Evolutionary conservation across 2,113 vertebrate species (phyloP).

Genomic region (Lycaon pictus): DNA sequence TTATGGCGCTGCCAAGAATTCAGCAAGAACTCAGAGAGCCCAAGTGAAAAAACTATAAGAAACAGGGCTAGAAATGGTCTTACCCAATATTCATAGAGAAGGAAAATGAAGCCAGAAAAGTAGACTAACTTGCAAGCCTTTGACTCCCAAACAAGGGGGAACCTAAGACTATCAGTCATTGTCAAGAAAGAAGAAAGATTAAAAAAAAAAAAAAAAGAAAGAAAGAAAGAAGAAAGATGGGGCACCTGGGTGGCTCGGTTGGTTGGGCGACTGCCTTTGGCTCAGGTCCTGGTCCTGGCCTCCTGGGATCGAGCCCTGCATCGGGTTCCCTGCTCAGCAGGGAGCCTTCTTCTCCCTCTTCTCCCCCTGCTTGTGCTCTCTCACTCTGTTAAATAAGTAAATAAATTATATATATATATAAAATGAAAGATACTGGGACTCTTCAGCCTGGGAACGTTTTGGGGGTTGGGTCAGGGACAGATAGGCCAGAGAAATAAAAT

Average conservation of each 20-base stretch:
- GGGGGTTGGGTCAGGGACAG: background rate
- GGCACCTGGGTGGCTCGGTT: no score
- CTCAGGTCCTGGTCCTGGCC: no score
- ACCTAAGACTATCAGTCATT: background rate
- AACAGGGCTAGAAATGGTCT: background rate
- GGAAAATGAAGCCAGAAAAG: slow-evolving; percentile 44
- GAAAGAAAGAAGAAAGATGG: background rate
- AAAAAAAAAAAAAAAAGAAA: no score
- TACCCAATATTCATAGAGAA: slow-evolving; percentile 13
- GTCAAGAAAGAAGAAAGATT: background rate
- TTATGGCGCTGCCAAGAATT: slow-evolving; percentile 27
- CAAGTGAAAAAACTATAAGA: slow-evolving; percentile 44
- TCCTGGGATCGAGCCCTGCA: no score
- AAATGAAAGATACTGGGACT: background rate
- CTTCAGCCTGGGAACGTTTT: background rate
- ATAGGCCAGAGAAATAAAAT: background rate
- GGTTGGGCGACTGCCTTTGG: no score
- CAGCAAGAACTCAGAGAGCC: slow-evolving; percentile 56
- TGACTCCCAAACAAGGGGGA: background rate
- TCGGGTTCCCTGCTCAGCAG: no score
- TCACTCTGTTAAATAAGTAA: no score
- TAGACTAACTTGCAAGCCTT: background rate
- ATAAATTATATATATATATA: no score
- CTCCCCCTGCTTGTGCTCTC: no score
- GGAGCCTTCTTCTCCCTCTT: no score